Evolutionary conservation across 1,140 invertebrate genomes (phyloP).

Genomic region (Diplogasteroides magnus): DNA sequence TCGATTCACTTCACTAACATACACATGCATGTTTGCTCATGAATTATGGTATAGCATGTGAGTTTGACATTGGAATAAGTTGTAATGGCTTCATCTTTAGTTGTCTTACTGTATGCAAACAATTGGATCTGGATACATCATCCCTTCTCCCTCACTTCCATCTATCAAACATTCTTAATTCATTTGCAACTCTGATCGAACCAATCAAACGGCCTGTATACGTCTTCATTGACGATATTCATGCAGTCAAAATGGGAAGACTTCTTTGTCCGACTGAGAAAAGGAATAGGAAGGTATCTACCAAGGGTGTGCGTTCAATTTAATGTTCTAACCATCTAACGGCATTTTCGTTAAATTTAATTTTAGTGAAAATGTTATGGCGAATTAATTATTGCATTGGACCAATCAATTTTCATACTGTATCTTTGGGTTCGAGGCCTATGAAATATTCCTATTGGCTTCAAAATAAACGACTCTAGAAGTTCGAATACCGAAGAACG

Average conservation of each 20-base stretch:
- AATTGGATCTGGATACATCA: constrained; percentile 9
- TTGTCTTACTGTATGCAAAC: constrained; percentile 1
- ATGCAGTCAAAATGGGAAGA: constrained; percentile 28
- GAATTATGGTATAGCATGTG: constrained; percentile 29
- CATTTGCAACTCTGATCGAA: constrained; percentile 15
- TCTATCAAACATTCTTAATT: constrained; percentile 1
- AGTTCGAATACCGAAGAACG: no score
- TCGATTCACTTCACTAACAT: constrained; percentile 30
- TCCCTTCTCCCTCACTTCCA: constrained; percentile 7
- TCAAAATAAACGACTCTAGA: no score
- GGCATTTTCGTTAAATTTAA: no score
- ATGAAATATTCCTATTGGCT: no score
- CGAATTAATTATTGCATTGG: neutral
- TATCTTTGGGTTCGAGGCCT: no score
- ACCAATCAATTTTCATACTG: neutral
- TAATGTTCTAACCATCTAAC: no score
- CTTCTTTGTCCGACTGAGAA: constrained; percentile 23
- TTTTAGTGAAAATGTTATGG: no score
- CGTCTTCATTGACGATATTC: constrained; percentile 32
- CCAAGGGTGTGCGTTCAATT: no score
- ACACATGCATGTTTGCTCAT: constrained; percentile 32
- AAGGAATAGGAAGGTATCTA: constrained; percentile 15
- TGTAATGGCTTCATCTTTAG: no score
- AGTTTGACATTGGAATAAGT: constrained; percentile 8
- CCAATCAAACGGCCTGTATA: constrained; percentile 25